phyloP scores from a whole-genome alignment of 2,888 invertebrate genomes.

The Pterostichus madidus region DNA sequence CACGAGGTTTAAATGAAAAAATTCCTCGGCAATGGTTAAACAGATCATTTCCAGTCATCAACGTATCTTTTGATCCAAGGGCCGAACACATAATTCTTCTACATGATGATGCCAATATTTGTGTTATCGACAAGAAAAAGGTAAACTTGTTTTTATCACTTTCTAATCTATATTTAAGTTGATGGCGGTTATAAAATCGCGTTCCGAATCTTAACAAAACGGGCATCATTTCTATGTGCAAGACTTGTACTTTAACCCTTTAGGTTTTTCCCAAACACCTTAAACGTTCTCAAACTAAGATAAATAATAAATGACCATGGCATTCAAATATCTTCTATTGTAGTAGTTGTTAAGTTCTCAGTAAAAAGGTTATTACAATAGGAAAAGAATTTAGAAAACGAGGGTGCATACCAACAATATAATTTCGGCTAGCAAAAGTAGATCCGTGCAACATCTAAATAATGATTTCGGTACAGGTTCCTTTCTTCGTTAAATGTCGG shows the following conservation, averaged over 20 bases:
- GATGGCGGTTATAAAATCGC: too few relatives aligned
- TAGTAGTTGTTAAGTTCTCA: conserved; percentile 38
- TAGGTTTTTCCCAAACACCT: conserved; percentile 39
- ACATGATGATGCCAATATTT: conserved; percentile 86
- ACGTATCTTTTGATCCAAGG: conserved; percentile 82
- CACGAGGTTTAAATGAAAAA: conserved; percentile 78
- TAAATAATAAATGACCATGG: conserved; percentile 50
- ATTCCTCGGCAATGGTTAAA: conserved; percentile 81
- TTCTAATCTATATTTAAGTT: too few relatives aligned
- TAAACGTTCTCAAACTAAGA: conserved; percentile 51
- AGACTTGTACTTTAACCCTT: conserved; percentile 28
- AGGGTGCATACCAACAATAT: conserved; percentile 60
- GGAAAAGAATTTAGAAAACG: conserved; percentile 16
- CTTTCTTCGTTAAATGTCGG: conserved; percentile 61
- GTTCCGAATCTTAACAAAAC: too few relatives aligned
- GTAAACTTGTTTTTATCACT: conserved; percentile 72
- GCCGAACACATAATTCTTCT: conserved; percentile 84
- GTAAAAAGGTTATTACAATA: conserved; percentile 49
- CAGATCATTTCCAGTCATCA: conserved; percentile 81
- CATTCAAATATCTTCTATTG: conserved; percentile 43
- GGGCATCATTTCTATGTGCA: background rate
- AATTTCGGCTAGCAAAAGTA: conserved; percentile 18
- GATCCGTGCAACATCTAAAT: conserved; percentile 38
- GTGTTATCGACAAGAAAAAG: conserved; percentile 80
- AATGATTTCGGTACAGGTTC: conserved; percentile 57